Percentiles rank a stretch among this genome's conserved stretches.
Conservation (phyloP, 1,140 invertebrate genomes). For the Anagrus nilaparvatae region DNA sequence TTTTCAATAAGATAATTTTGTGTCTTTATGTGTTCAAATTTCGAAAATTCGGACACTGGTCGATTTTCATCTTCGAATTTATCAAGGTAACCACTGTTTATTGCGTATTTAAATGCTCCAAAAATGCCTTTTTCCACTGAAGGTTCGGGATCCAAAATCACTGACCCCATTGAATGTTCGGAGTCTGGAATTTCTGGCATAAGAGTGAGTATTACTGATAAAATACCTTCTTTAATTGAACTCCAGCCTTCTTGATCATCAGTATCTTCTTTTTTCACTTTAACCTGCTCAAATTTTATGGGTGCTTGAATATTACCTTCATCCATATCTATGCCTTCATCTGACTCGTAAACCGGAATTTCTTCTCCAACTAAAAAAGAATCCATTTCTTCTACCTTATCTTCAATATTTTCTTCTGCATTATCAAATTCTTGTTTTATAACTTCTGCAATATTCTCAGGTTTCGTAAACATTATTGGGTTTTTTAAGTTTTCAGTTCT, state of each 20-base stretch:
- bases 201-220: too few species aligned
- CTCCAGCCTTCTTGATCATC: conserved; percentile 57
- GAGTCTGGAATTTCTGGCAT: neutral
- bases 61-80: conserved; percentile 66
- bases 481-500: conserved; percentile 65
- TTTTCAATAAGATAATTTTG: conserved; percentile 95
- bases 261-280: conserved; percentile 41
- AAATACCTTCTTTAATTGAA: conserved; percentile 53
- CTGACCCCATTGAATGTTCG: conserved; percentile 44
- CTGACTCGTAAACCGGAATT: conserved; percentile 53
- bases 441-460: conserved; percentile 32
- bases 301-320: too few species aligned
- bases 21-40: conserved; percentile 69
- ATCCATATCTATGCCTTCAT: conserved; percentile 43
- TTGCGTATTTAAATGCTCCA: conserved; percentile 81
- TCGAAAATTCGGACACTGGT: conserved; percentile 57
- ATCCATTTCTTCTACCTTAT: too few species aligned
- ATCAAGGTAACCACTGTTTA: conserved; percentile 92
- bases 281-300: too few species aligned
- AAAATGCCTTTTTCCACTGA: conserved; percentile 85
- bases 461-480: conserved; percentile 38
- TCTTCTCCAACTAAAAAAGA: conserved; percentile 1
- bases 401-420: conserved; percentile 31
- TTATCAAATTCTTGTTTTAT: conserved; percentile 36
- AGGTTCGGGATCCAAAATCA: conserved; percentile 88